Evolutionary conservation across 2,113 vertebrate genomes (phyloP), one percentile per base, ranked within the genome.

Genomic region (Plectropomus leopardus): DNA sequence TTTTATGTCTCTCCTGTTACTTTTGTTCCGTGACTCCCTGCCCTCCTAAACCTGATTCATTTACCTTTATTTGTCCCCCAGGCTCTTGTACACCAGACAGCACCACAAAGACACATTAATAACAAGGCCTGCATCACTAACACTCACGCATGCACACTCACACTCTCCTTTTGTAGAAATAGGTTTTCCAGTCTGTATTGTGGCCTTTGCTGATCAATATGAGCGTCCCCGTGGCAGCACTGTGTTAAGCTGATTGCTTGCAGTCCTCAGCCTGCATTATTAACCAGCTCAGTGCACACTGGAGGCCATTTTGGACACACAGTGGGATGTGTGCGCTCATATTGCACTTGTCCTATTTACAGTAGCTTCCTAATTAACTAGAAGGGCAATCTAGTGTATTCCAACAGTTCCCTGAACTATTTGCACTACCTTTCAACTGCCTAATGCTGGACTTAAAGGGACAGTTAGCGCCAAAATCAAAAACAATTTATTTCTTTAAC

Each of bases 181-280:
- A 47, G 55, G 72, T 80, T 59, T 66, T 63, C 51, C 65, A 24
- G 53, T 44, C 21, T 30, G 54, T 54, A 26, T 69, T 64, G 42
- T 58, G 47, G 3, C 44, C 54, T 19, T 34, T 40, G 34, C 79
- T 51, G 68, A 72, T 84, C 71, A 55, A 42, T 82, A 71, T 26
- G 40, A 74, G 54, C 1, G 24, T 57, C 54, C 30, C 58, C 24
- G 30, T 63, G 34, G 58, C 34, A 51, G 64, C 42, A 44, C 42
- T 32, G 80, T 53, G 61, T 86, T 78, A 78, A 85, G 86, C 50
- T 78, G 75, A 89, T 86, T 82, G 78, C 53, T 59, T 32, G 24
- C 30, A 50, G 26, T 40, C 45, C 63, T 61, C 75, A 19, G 40
- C 51, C 66, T 90, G 80, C 79, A 86, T 90, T 85, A 85, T 87